Percentiles rank a stretch among this genome's conserved stretches.
Evolutionary conservation across 2,888 invertebrate genomes (phyloP).

Genomic region (Monopis laevigella): DNA sequence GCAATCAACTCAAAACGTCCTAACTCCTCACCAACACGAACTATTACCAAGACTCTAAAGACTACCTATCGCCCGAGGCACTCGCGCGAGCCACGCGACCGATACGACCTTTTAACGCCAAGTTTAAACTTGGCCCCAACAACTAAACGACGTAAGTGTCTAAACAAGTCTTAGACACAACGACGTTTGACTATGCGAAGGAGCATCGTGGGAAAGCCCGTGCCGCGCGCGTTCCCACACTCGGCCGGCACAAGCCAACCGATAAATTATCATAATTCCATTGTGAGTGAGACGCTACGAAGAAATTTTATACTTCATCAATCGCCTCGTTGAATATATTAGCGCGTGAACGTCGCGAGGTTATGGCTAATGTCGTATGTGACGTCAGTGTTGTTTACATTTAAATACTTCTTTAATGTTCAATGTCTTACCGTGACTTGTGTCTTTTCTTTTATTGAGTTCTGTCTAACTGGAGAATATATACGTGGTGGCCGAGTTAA

Average conservation of each 20-base stretch:
- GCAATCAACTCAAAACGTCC: conserved; percentile 36
- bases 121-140: conserved; percentile 10
- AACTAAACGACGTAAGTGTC: conserved; percentile 41
- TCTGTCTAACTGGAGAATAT: no score
- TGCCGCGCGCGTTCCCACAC: conserved; percentile 68
- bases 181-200: conserved; percentile 38
- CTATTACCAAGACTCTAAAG: conserved; percentile 23
- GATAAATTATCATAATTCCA: conserved; percentile 69
- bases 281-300: conserved; percentile 67
- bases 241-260: conserved; percentile 66
- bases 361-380: conserved; percentile 10
- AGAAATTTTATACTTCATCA: conserved; percentile 68
- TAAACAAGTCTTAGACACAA: conserved; percentile 24
- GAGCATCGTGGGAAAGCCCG: conserved; percentile 63
- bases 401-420: no score
- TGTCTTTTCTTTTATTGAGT: no score
- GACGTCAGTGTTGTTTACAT: conserved; percentile 10
- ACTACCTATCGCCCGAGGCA: conserved; percentile 19
- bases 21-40: conserved; percentile 30
- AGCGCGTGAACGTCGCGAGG: conserved; percentile 51
- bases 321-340: conserved; percentile 64
- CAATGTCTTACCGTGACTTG: no score
- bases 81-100: conserved; percentile 24
- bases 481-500: no score
- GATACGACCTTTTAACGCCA: conserved; percentile 35